A percentile compares a stretch with the other conserved stretches of the same genome.
Conservation (phyloP, 2,113 vertebrate genomes). For the Scomber colias region DNA sequence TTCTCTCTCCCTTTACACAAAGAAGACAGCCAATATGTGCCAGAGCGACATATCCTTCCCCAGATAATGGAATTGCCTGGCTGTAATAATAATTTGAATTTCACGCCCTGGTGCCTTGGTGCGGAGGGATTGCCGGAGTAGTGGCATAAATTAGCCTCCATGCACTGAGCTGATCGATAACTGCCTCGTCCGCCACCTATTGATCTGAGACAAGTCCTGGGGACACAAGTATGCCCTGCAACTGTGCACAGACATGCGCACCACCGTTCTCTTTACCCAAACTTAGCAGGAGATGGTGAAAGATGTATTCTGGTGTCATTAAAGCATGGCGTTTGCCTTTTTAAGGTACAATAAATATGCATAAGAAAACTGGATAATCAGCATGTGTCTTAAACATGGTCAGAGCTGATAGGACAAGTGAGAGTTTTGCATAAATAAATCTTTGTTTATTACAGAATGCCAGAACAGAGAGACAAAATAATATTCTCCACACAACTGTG, state of each 20-base stretch:
- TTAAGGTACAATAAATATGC: slow-evolving; percentile 3
- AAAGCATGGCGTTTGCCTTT: neutral
- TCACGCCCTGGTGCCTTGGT: slow-evolving; percentile 79
- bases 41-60: slow-evolving; percentile 79
- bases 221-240: slow-evolving; percentile 65
- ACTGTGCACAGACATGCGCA: slow-evolving; percentile 28
- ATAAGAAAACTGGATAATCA: neutral
- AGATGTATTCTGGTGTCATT: neutral
- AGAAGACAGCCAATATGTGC: slow-evolving; percentile 79
- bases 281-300: slow-evolving; percentile 1
- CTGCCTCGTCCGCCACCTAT: slow-evolving; percentile 80
- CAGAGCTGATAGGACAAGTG: neutral
- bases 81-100: slow-evolving; percentile 88
- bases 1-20: slow-evolving; percentile 65
- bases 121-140: slow-evolving; percentile 75
- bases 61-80: slow-evolving; percentile 84
- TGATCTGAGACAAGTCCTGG: slow-evolving; percentile 78
- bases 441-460: slow-evolving; percentile 14
- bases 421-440: slow-evolving; percentile 11
- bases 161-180: slow-evolving; percentile 82
- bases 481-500: neutral
- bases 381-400: slow-evolving; percentile 1
- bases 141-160: slow-evolving; percentile 84
- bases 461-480: slow-evolving; percentile 9
- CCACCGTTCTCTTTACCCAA: slow-evolving; percentile 13